Evolutionary conservation across 2,113 vertebrate genomes (phyloP), one percentile per base, ranked within the genome.

Genomic region (Ammodytes dubius): DNA sequence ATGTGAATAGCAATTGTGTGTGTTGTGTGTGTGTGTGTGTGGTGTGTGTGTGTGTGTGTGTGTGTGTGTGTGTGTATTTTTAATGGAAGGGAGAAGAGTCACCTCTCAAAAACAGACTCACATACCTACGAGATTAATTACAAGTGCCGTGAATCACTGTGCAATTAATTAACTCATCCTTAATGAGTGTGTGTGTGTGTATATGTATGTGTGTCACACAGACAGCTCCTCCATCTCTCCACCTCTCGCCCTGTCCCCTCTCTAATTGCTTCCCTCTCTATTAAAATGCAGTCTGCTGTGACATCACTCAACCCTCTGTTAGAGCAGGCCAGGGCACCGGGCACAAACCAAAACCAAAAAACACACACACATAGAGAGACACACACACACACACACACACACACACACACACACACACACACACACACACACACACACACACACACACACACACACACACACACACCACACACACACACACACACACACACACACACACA

Each of bases 111-210:
- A 88, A 93, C 86, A 91, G 79, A 89, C 89, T 89, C 83, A 46
- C 88, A 91, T 80, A 90, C 88, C 92, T 83, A 84, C 77, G 82
- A 94, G 92, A 93, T 94, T 94, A 94, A 95, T 95, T 93, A 90
- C 91, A 87, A 93, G 90, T 82, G 67, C 84, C 74, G 82, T 91
- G 90, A 95, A 95, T 95, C 92, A 93, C 91, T 85, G 91, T 84
- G 87, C 93, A 93, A 94, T 95, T 95, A 96, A 95, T 95, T 93
- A 93, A 95, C 93, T 95, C 92, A 90, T 95, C 93, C 91, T 90
- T 89, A 94, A 96, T 93, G 93, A 94, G 93, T 83, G 83, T 87
- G 83, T 86, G 86, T 78, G 81, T 86, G 77, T 89, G 87, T 86
- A 86, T 75, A 70, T 87, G 84, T 83, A 88, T 88, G 91, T 87